phyloP scores from a whole-genome alignment of 2,888 invertebrate genomes.

The Aphodius sticticus region DNA sequence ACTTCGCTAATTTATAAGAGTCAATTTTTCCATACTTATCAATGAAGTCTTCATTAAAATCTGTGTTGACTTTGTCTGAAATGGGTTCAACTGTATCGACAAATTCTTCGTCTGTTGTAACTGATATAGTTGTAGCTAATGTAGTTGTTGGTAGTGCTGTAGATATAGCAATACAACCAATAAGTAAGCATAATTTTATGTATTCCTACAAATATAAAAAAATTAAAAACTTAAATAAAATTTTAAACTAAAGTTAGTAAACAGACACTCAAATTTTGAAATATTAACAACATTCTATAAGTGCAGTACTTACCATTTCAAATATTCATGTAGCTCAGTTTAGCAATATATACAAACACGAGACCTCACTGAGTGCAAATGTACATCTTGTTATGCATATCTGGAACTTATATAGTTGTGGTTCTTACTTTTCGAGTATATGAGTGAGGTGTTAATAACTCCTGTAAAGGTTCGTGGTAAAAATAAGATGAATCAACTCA shows the following conservation, averaged over 20 bases:
- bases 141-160: not conserved
- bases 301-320: not conserved
- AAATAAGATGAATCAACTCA: not conserved
- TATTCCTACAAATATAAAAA: not conserved
- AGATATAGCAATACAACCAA: not conserved
- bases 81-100: not conserved
- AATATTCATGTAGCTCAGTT: not conserved
- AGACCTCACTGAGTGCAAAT: not conserved
- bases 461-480: not conserved
- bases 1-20: not conserved
- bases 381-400: not conserved
- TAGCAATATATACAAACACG: not conserved
- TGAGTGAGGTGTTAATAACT: not conserved
- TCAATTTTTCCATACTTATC: not conserved
- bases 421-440: not conserved
- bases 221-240: not conserved
- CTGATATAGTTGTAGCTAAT: not conserved
- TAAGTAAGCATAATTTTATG: not conserved
- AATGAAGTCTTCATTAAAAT: not conserved
- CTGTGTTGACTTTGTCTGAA: not conserved
- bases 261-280: too few relatives aligned
- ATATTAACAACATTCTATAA: too few relatives aligned
- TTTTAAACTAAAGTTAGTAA: not conserved
- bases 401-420: not conserved
- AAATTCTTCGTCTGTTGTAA: not conserved